Conservation (phyloP, 2,888 invertebrate genomes). For the Phyllotreta striolata region DNA sequence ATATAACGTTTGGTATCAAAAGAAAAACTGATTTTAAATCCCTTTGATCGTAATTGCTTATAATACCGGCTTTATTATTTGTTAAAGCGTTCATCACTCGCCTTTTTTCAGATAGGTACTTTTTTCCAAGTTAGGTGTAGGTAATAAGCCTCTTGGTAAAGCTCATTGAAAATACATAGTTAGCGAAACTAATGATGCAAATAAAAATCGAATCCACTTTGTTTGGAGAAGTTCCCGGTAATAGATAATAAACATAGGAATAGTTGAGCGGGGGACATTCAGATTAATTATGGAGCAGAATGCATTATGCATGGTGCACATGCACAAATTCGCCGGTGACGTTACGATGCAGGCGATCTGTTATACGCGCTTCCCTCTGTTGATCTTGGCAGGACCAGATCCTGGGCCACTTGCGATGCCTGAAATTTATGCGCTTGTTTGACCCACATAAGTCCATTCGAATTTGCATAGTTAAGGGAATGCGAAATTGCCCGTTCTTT, state of each 20-base stretch:
- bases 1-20: too few species aligned
- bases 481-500: too few species aligned
- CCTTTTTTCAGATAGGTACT: too few species aligned
- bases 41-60: too few species aligned
- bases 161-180: too few species aligned
- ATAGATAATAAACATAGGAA: slow-evolving; percentile 15
- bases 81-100: too few species aligned
- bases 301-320: slow-evolving; percentile 5
- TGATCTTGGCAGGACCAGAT: slow-evolving; percentile 12
- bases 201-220: neutral
- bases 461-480: neutral
- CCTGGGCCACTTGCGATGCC: slow-evolving; percentile 10
- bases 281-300: slow-evolving; percentile 10
- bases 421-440: slow-evolving; percentile 8
- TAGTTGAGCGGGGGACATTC: slow-evolving; percentile 6
- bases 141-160: too few species aligned
- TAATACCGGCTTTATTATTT: too few species aligned
- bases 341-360: slow-evolving; percentile 12
- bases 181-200: too few species aligned
- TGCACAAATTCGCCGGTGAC: slow-evolving; percentile 14
- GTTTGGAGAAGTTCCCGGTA: slow-evolving; percentile 5
- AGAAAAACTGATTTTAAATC: too few species aligned
- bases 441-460: slow-evolving; percentile 4
- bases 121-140: too few species aligned
- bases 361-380: slow-evolving; percentile 14